phyloP scores from a whole-genome alignment of 2,113 vertebrate genomes.

The Microcebus ravelobensis region DNA sequence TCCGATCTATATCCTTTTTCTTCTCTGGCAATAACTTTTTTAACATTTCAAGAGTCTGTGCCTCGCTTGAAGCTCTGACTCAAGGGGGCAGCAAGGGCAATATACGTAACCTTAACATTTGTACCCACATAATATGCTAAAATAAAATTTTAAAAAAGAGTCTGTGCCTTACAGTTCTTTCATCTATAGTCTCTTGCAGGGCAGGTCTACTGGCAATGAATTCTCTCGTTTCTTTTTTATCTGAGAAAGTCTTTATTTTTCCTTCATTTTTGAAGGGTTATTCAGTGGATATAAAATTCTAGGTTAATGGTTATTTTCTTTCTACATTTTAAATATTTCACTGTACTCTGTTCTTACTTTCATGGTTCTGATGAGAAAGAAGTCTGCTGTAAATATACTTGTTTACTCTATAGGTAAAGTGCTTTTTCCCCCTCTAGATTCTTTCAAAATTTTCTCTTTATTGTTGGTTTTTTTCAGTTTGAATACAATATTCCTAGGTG shows the following conservation, averaged over 20 bases:
- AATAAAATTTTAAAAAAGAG: neutral
- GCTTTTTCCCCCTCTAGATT: neutral
- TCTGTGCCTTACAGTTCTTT: neutral
- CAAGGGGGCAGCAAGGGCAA: no score
- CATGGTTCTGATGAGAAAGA: neutral
- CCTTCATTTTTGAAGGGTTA: neutral
- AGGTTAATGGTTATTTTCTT: neutral
- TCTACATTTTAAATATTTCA: neutral
- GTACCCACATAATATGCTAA: no score
- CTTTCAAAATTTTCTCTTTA: neutral
- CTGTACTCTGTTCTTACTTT: neutral
- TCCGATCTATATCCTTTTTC: neutral
- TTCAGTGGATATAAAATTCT: neutral
- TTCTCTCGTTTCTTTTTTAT: neutral
- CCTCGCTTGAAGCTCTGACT: no score
- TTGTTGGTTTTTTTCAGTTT: neutral
- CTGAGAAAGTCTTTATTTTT: neutral
- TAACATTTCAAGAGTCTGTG: neutral
- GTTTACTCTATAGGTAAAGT: neutral
- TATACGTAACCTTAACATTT: no score
- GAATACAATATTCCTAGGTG: neutral
- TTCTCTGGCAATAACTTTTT: neutral
- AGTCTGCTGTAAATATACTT: neutral
- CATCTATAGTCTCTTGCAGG: neutral
- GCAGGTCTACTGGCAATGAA: neutral